Base-by-base conservation (phyloP, 2,113 vertebrate genomes). In the Pelusios castaneus region DNA sequence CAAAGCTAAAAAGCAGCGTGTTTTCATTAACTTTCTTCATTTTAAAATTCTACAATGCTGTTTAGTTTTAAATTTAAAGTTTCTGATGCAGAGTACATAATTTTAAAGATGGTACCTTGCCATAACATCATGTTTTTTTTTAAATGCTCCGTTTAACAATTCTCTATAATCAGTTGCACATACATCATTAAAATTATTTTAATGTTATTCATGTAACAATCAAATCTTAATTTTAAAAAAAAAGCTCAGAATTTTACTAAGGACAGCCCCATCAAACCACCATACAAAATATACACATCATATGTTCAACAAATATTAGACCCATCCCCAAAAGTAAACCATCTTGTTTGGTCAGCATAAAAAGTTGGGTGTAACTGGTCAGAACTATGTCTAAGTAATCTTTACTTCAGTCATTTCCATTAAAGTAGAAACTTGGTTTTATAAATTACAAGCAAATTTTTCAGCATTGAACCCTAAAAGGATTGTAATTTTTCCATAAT, bases 381-480 rank as follows among this genome's bases (percentile, higher is more conserved):
- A 79, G 80, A 78, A 56, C 14, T 22, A 87, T 0, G 10, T 86
- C 45, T 49, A 79, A 80, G 67, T 84, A 8, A 52, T 29, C 16
- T 79, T 60, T 76, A 8, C 54, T 92, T 55, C 49, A 21, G 22
- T 14, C 31, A 94, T 95, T 84, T 87, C 67, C 47, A 54, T 17
- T 70, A 58, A 67, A 87, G 1, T 85, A 49, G 34, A 13, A 90
- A 27, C 49, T 73, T 55, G 49, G n/a, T 43, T 63, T 60, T 92
- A 47, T 85, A 89, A 94, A 77, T 89, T 49, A 77, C 67, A 96
- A 58, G 25, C 17, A 58, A 63, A 80, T 75, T 76, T 80, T 88
- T 67, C 90, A 87, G 38, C 2, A 11, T 56, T 90, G 87, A 60
- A 51, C 87, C 78, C 70, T 91, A 91, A 93, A 91, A 82, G 19